Base-by-base conservation (phyloP, 2,113 vertebrate species). In the Nansenia antarctica region DNA sequence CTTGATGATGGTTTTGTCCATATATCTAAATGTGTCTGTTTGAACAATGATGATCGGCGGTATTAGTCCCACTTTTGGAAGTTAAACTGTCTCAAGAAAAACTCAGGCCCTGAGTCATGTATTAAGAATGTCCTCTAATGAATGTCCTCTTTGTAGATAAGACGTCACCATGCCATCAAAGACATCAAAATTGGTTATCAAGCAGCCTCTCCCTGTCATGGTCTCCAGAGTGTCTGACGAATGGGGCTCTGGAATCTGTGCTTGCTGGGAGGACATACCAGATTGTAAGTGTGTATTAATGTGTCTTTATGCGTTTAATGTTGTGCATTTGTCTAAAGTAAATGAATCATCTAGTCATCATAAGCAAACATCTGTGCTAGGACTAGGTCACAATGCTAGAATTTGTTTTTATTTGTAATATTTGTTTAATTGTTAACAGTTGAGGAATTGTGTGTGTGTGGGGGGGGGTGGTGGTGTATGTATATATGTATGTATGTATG, bases 251-350 rank as follows among this genome's bases (percentile, higher is more conserved):
- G 77, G 77, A 3, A 85, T 91, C 1, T 92, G 87, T 54, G 88
- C 86, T 80, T 92, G 88, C 79, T 82, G 24, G 1, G 1, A 91
- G 0, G 37, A 92, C 35, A 9, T 86, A 0, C 57, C 80, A 0
- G 74, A 82, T 14, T 92, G 90, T 92, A 49, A 86, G 90, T 65
- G 27, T 31, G n/a, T n/a, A n/a, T n/a, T n/a, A n/a, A n/a, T n/a
- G n/a, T n/a, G n/a, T n/a, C n/a, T n/a, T n/a, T n/a, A n/a, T n/a
- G n/a, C n/a, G n/a, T n/a, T n/a, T n/a, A n/a, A n/a, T n/a, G n/a
- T n/a, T n/a, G n/a, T n/a, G n/a, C n/a, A n/a, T n/a, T n/a, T n/a
- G n/a, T n/a, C n/a, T n/a, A n/a, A n/a, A n/a, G n/a, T n/a, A n/a
- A n/a, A n/a, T n/a, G n/a, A n/a, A n/a, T n/a, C n/a, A n/a, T n/a